These are phyloP conservation scores for Anodontia alba DNA, from an alignment of 2,888 invertebrate genomes.

Conservation along the genomic window DNA sequence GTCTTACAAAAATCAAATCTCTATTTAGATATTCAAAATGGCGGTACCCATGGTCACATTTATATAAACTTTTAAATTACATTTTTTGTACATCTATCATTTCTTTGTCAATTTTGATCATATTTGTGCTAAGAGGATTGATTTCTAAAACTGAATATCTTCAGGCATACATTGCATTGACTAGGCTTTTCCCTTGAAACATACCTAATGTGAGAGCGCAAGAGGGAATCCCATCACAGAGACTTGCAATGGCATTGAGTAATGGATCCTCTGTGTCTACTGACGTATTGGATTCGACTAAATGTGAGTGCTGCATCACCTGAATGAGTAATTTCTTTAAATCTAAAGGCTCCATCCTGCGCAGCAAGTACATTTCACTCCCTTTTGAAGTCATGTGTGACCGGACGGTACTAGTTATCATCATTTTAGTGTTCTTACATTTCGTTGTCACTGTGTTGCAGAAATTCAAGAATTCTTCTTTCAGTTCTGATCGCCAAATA, in stretches of 20 bases:
- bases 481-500: neutral
- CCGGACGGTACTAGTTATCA: neutral
- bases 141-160: too few species aligned
- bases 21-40: too few species aligned
- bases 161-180: too few species aligned
- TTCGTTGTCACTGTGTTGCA: neutral
- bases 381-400: constrained; percentile 1
- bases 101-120: too few species aligned
- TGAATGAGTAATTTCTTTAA: neutral
- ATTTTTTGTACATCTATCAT: too few species aligned
- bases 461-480: neutral
- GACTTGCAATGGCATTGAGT: neutral
- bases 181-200: too few species aligned
- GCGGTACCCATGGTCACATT: too few species aligned
- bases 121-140: too few species aligned
- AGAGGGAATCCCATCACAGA: neutral
- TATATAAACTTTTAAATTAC: too few species aligned
- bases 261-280: neutral
- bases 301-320: neutral
- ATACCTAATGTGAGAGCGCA: neutral
- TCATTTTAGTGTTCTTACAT: neutral
- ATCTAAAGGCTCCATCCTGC: neutral
- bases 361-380: neutral
- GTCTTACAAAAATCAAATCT: too few species aligned
- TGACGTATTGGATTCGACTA: neutral